These are phyloP conservation scores for Arremon brunneinucha DNA, from an alignment of 2,797 vertebrate genomes.

Conservation along the genomic window DNA sequence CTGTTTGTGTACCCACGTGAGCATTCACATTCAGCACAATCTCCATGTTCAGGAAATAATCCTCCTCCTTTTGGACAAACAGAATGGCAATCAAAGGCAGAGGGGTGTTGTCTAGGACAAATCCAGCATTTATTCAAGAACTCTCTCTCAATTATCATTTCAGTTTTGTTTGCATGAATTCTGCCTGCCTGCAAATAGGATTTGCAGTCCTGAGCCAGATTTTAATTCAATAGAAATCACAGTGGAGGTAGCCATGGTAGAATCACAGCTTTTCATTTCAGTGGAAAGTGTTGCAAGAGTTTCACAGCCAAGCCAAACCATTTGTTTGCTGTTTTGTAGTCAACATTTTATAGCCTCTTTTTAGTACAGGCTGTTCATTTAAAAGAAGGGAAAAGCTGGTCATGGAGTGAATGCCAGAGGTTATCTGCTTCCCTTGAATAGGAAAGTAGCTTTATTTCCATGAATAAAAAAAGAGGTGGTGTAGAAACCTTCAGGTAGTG, in stretches of 20 bases:
- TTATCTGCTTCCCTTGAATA: neutral
- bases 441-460: neutral
- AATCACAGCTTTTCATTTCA: neutral
- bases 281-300: neutral
- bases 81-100: neutral
- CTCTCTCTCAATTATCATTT: neutral
- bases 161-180: neutral
- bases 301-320: neutral
- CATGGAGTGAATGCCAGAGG: neutral
- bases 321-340: neutral
- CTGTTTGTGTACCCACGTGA: neutral
- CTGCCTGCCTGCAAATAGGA: neutral
- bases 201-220: neutral
- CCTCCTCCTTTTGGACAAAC: neutral
- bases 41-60: neutral
- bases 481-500: neutral
- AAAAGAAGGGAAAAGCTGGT: neutral
- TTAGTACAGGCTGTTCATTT: neutral
- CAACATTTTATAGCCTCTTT: neutral
- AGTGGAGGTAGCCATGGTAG: neutral
- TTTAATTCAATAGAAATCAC: neutral
- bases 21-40: accelerated
- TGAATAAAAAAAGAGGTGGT: neutral
- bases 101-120: neutral
- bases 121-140: neutral